Evolutionary conservation across 2,113 vertebrate species (phyloP).

Genomic region (Urocolius indicus): DNA sequence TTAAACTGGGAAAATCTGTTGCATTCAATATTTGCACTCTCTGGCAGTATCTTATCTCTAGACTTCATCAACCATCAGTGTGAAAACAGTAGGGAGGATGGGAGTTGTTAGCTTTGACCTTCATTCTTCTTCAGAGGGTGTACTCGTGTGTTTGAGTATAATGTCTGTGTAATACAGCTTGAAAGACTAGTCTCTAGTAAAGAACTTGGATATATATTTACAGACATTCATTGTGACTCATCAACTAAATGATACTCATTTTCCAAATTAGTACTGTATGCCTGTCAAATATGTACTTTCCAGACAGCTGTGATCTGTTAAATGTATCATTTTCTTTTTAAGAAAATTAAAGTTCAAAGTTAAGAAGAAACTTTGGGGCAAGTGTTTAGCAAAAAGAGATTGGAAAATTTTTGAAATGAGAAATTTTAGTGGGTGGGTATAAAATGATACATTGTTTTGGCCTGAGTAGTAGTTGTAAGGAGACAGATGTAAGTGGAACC

Average conservation of each 20-base stretch:
- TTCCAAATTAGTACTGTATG: slow-evolving; percentile 58
- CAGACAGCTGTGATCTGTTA: slow-evolving; percentile 51
- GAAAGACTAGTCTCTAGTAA: neutral
- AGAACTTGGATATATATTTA: slow-evolving; percentile 37
- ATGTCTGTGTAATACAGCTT: neutral
- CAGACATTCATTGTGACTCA: slow-evolving; percentile 65
- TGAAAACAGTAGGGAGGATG: neutral
- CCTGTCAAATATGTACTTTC: slow-evolving; percentile 50
- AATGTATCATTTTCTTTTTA: slow-evolving; percentile 68
- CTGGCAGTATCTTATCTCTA: neutral
- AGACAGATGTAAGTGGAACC: neutral
- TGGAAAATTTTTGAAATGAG: neutral
- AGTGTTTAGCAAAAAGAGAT: neutral
- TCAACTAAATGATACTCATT: slow-evolving; percentile 67
- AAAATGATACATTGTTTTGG: neutral
- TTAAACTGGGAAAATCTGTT: neutral
- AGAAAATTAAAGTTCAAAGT: slow-evolving; percentile 64
- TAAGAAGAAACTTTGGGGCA: slow-evolving; percentile 8
- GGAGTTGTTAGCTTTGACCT: neutral
- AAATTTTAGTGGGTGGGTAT: neutral
- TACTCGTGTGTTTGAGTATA: neutral
- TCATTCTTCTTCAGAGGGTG: neutral
- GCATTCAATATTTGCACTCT: neutral
- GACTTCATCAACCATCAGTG: neutral
- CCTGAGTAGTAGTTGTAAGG: neutral